Conservation (phyloP, 2,888 invertebrate genomes). For the Drosophila pseudotakahashii region DNA sequence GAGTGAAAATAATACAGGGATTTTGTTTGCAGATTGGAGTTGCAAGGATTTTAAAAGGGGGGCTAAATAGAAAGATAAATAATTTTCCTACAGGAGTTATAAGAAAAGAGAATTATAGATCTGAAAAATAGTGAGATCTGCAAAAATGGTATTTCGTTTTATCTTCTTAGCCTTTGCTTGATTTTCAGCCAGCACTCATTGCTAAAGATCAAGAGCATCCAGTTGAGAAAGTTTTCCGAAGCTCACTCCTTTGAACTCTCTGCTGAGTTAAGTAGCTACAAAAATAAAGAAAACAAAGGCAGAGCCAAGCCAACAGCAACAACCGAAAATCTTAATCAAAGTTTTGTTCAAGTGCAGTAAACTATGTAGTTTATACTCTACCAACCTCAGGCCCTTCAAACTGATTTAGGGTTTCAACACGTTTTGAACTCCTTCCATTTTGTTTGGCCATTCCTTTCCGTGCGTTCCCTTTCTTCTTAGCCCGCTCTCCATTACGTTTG, state of each 20-base stretch:
- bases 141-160: constrained; percentile 1
- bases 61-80: constrained; percentile 1
- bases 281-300: constrained; percentile 39
- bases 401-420: constrained; percentile 56
- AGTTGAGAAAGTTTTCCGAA: constrained; percentile 64
- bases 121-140: constrained; percentile 7
- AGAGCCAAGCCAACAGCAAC: constrained; percentile 47
- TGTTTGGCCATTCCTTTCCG: constrained; percentile 13
- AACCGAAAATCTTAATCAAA: constrained; percentile 78
- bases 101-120: too few relatives aligned
- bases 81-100: too few relatives aligned
- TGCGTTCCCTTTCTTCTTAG: constrained; percentile 26
- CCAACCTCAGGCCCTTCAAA: constrained; percentile 21
- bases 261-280: constrained; percentile 33
- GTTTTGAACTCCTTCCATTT: constrained; percentile 25
- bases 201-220: constrained; percentile 58
- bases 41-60: background rate
- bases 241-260: constrained; percentile 7
- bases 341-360: constrained; percentile 77
- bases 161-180: background rate
- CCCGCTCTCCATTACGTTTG: constrained; percentile 76
- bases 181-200: constrained; percentile 13
- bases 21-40: constrained; percentile 11
- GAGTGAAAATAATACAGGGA: constrained; percentile 7
- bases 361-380: constrained; percentile 71